Percentiles rank a stretch among this genome's conserved stretches.
Evolutionary conservation across 2,113 vertebrate species (phyloP).

Genomic region (Mus pahari): DNA sequence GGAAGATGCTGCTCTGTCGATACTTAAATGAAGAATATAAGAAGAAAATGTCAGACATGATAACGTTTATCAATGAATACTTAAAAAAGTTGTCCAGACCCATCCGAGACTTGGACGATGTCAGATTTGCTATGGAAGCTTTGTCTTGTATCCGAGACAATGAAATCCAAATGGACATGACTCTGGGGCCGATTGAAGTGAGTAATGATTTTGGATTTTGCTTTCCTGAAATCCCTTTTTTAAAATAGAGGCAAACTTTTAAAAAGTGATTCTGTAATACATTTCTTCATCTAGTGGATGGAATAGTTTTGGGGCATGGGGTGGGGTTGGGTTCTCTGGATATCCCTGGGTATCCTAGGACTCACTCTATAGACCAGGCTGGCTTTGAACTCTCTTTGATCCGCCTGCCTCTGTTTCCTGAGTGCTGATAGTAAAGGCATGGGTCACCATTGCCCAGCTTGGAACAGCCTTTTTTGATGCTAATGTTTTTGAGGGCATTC

Average conservation of each 20-base stretch:
- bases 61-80: constrained; percentile 83
- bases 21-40: constrained; percentile 91
- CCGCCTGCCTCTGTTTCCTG: not conserved
- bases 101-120: constrained; percentile 90
- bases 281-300: not conserved
- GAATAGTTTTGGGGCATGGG: not conserved
- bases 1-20: constrained; percentile 90
- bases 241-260: not conserved
- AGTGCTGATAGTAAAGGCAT: not conserved
- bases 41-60: constrained; percentile 88
- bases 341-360: not conserved
- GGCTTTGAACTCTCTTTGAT: not conserved
- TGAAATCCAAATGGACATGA: constrained; percentile 90
- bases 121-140: constrained; percentile 90
- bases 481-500: not conserved
- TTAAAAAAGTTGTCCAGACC: constrained; percentile 88
- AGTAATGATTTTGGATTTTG: constrained; percentile 58
- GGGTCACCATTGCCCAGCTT: not conserved
- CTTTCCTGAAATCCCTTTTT: constrained; percentile 22
- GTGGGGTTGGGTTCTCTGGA: not conserved
- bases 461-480: not conserved
- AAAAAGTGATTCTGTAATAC: not conserved
- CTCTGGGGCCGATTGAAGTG: constrained; percentile 91
- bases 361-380: not conserved
- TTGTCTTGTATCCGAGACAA: constrained; percentile 87